Evolutionary conservation across 2,113 vertebrate species (phyloP).

Genomic region (Chauna torquata): DNA sequence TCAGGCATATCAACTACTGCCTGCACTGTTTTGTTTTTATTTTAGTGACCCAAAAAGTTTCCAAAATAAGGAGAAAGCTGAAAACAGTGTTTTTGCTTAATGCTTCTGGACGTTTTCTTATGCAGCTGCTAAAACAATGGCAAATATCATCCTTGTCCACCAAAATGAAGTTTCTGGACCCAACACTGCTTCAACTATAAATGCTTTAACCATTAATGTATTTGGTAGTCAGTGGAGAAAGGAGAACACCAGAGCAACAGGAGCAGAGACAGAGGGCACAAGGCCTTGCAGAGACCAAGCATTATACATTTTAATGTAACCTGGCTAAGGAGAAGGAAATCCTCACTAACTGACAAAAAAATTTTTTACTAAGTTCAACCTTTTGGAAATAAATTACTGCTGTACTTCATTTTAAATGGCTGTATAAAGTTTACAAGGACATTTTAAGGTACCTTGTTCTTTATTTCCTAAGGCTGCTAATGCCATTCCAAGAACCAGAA

Average conservation of each 20-base stretch:
- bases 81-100: slow-evolving; percentile 39
- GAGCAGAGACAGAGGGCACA: background rate
- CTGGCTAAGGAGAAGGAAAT: background rate
- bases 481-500: background rate
- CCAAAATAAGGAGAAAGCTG: slow-evolving; percentile 34
- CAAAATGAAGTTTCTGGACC: background rate
- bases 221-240: background rate
- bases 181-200: background rate
- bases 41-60: slow-evolving; percentile 6
- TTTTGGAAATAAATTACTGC: slow-evolving; percentile 20
- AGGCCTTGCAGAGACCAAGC: background rate
- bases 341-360: background rate
- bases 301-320: background rate
- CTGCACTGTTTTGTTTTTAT: background rate
- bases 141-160: background rate
- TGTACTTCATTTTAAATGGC: background rate
- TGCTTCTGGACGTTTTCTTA: background rate
- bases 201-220: background rate
- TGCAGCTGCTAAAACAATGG: slow-evolving; percentile 11
- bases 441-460: slow-evolving; percentile 14
- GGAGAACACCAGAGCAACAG: background rate
- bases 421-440: slow-evolving; percentile 27
- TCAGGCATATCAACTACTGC: background rate
- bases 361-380: background rate
- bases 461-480: slow-evolving; percentile 27